Base-by-base conservation (phyloP, 2,797 vertebrate species). In the Protonibea diacanthus region DNA sequence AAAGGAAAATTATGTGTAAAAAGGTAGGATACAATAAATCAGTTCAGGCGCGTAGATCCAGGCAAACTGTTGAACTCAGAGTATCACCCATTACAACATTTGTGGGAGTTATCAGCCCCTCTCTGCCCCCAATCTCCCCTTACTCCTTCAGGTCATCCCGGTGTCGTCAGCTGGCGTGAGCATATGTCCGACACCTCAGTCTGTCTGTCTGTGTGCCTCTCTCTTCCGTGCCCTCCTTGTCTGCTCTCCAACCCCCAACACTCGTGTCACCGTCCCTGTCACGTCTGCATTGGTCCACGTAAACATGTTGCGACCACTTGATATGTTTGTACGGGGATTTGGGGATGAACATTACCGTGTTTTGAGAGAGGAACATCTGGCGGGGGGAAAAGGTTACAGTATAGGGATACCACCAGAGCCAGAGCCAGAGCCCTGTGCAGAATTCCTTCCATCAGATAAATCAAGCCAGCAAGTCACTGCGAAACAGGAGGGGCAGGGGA, bases 361-460 rank as follows among this genome's bases (percentile, higher is more conserved):
- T 95, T 95, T 95, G 91, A 91, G 93, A 95, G 92, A 61, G 48
- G 92, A 96, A 96, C 95, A 96, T 96, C 95, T 96, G 95, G 95
- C 74, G 91, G 82, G 94, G 95, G 95, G 92, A 94, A 94, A 94
- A 95, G 95, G 95, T 96, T 95, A 95, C 94, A 93, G 94, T 94
- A 92, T 90, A 93, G 90, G 93, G 90, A 94, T 93, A 93, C 88
- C 91, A 93, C 85, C 89, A 88, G 84, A 90, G 91, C 91, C 92
- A 89, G 91, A 91, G 94, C 91, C 92, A 89, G 91, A 91, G 94
- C 91, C 90, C 91, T 92, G 93, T 86, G 90, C 92, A 92, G 94
- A 95, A 95, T 96, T 96, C 95, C 94, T 96, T 94, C 94, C 93
- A 93, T 94, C 93, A 95, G 94, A 96, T 96, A 96, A 96, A 96